phyloP scores from a whole-genome alignment of 1,140 invertebrate species.

The Nixonia krombeini region DNA sequence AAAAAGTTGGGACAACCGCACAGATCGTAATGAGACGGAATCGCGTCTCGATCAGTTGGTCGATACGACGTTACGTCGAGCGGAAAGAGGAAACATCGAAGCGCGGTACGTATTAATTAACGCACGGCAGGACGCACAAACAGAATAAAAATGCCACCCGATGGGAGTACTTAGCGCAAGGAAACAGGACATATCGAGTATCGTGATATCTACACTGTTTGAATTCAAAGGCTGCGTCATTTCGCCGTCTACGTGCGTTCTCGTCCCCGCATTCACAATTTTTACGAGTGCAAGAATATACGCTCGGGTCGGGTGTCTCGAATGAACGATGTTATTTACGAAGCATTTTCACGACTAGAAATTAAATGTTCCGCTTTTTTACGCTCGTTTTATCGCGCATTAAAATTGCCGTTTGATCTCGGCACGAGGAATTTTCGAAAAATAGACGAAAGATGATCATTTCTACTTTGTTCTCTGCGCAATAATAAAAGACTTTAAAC shows the following conservation, averaged over 20 bases:
- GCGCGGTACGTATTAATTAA: slow-evolving; percentile 10
- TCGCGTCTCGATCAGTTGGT: slow-evolving; percentile 2
- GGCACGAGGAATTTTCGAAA: no score
- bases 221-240: neutral
- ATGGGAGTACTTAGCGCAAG: neutral
- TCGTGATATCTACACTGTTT: neutral
- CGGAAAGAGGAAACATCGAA: slow-evolving; percentile 8
- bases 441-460: no score
- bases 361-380: no score
- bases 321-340: no score
- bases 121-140: neutral
- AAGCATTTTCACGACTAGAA: no score
- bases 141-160: neutral
- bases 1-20: slow-evolving; percentile 2
- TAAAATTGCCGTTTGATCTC: no score
- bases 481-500: no score
- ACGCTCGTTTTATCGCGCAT: no score
- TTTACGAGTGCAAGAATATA: no score
- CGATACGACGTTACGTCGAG: slow-evolving; percentile 1
- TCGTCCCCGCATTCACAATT: no score
- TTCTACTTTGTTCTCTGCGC: no score
- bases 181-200: neutral
- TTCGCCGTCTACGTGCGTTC: neutral
- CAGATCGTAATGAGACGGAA: slow-evolving; percentile 3
- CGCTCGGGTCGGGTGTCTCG: no score